Percentiles rank a stretch among this genome's conserved stretches.
Conservation (phyloP, 2,888 invertebrate genomes). For the Epiblema foenella region DNA sequence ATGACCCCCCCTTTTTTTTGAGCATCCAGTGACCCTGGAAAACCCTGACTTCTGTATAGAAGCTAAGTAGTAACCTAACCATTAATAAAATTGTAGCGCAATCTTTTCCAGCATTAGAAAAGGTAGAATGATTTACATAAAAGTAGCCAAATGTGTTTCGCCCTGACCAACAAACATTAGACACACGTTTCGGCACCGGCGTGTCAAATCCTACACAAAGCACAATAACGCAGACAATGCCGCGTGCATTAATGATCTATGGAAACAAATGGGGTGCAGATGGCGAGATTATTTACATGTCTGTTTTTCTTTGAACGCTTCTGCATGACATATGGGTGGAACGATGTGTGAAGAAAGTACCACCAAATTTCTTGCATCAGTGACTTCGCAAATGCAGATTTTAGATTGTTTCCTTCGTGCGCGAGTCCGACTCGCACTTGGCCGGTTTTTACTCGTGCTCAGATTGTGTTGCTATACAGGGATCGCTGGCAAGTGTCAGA, state of each 20-base stretch:
- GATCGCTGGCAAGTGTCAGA: constrained; percentile 23
- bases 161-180: constrained; percentile 36
- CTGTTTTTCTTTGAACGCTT: not conserved
- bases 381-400: not conserved
- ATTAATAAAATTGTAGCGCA: not conserved
- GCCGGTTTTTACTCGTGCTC: no score
- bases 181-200: constrained; percentile 32
- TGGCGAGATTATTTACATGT: constrained; percentile 21
- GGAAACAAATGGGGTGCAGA: constrained; percentile 28
- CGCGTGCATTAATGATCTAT: constrained; percentile 28
- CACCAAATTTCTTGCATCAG: not conserved
- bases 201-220: constrained; percentile 36
- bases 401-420: not conserved
- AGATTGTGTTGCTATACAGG: constrained; percentile 3
- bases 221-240: constrained; percentile 34
- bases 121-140: not conserved
- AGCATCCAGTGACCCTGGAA: no score
- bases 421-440: no score
- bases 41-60: no score
- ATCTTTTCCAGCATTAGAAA: not conserved
- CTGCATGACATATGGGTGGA: not conserved
- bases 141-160: constrained; percentile 19
- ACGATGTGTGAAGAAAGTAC: constrained; percentile 16
- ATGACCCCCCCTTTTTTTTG: no score
- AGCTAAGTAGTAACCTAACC: no score